Conservation (phyloP, 2,888 invertebrate species). For the Dione vanillae region DNA sequence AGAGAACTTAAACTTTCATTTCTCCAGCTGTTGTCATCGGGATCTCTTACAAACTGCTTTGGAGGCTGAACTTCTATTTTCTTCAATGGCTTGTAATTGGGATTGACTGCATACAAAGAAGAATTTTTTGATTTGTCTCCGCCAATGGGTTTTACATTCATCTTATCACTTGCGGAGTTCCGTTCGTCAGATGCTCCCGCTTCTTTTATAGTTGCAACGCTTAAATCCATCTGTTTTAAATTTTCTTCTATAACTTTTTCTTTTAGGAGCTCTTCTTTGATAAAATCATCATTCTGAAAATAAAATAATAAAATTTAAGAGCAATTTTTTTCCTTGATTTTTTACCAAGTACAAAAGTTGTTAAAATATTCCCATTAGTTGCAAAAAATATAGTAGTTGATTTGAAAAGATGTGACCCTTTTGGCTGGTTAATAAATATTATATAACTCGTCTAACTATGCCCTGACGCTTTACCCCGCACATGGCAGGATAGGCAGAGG, state of each 20-base stretch:
- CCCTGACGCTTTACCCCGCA: no score
- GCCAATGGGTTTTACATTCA: constrained; percentile 66
- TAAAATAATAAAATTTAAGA: constrained; percentile 25
- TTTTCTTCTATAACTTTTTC: constrained; percentile 61
- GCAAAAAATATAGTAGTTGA: no score
- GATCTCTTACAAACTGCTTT: constrained; percentile 69
- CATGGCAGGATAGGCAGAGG: no score
- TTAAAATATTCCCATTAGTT: no score
- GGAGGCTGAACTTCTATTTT: constrained; percentile 72
- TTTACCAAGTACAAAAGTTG: neutral
- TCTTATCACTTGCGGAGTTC: constrained; percentile 48
- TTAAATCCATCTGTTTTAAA: constrained; percentile 45
- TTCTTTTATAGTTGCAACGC: constrained; percentile 12
- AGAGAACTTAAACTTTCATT: constrained; percentile 77
- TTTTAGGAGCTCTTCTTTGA: constrained; percentile 69
- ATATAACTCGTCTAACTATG: neutral
- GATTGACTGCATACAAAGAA: constrained; percentile 63
- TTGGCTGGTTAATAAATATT: neutral
- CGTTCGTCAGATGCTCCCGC: constrained; percentile 22
- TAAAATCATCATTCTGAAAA: constrained; percentile 70
- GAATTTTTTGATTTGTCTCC: constrained; percentile 58
- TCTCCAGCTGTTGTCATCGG: constrained; percentile 80
- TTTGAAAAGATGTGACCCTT: no score
- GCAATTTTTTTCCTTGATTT: neutral
- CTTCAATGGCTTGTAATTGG: constrained; percentile 74